These are phyloP conservation scores for Euwallacea similis DNA, from an alignment of 1,140 invertebrate species.

Conservation along the genomic window DNA sequence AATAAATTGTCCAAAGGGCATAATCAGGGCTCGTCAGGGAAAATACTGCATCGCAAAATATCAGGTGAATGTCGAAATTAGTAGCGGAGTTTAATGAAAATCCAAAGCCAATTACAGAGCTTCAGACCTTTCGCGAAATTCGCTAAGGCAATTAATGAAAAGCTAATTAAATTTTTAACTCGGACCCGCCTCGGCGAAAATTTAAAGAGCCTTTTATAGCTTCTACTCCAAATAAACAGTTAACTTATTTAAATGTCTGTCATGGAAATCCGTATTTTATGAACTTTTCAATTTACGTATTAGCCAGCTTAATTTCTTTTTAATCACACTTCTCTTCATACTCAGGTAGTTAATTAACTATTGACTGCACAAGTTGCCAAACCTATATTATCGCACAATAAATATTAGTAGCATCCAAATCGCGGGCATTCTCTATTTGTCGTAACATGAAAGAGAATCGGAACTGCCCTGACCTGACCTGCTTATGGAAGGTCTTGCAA, in stretches of 20 bases:
- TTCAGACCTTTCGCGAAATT: conserved; percentile 40
- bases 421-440: no score
- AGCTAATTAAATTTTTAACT: conserved; percentile 42
- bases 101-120: conserved; percentile 42
- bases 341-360: no score
- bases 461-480: no score
- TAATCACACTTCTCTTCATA: no score
- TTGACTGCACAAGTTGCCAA: no score
- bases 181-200: conserved; percentile 24
- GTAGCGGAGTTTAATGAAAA: conserved; percentile 39
- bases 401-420: no score
- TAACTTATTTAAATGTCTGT: conserved; percentile 24
- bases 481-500: no score
- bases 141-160: conserved; percentile 43
- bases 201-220: conserved; percentile 29
- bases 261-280: conserved; percentile 7
- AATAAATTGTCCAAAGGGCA: conserved; percentile 6
- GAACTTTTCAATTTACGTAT: conserved; percentile 15
- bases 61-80: conserved; percentile 37
- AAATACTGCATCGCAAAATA: conserved; percentile 29
- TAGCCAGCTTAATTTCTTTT: background rate
- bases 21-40: conserved; percentile 27
- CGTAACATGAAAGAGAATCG: no score
- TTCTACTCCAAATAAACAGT: conserved; percentile 26
- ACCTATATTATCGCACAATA: no score